phyloP scores from a whole-genome alignment of 2,113 vertebrate genomes.

The Paedocypris sp. region DNA sequence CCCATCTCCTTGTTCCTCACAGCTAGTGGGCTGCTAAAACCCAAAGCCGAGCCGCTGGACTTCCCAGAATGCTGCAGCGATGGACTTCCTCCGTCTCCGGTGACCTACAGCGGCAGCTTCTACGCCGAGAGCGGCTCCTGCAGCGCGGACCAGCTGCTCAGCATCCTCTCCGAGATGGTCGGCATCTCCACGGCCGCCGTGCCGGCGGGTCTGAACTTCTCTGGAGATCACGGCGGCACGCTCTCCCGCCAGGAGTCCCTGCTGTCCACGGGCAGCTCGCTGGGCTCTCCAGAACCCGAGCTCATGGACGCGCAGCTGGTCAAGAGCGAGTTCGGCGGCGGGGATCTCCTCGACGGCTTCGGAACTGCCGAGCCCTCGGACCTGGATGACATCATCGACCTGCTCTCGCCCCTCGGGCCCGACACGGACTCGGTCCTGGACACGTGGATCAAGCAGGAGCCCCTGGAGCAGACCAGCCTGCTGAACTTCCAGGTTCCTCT shows the following conservation, averaged over 20 bases:
- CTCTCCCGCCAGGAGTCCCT: conserved; percentile 44
- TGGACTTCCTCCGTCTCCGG: conserved; percentile 62
- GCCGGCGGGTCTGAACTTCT: too few relatives aligned
- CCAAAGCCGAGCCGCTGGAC: conserved; percentile 40
- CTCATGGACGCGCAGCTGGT: conserved; percentile 35
- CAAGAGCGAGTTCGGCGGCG: conserved; percentile 63
- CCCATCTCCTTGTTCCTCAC: conserved; percentile 18
- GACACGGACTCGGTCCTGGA: conserved; percentile 34
- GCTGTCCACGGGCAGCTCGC: conserved; percentile 30
- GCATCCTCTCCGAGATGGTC: conserved; percentile 88
- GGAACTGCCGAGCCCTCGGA: conserved; percentile 35
- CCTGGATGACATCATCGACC: conserved; percentile 51
- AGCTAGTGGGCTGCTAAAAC: conserved; percentile 23
- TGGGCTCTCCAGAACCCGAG: conserved; percentile 49
- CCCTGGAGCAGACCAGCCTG: conserved; percentile 40
- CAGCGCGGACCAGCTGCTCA: conserved; percentile 85
- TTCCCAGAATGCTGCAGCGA: conserved; percentile 67
- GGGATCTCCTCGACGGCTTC: conserved; percentile 48
- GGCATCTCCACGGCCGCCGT: conserved; percentile 70
- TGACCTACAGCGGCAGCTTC: conserved; percentile 78
- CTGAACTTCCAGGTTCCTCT: neutral
- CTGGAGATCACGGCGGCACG: conserved; percentile 42
- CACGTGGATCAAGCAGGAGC: conserved; percentile 54
- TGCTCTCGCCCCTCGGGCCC: conserved; percentile 42
- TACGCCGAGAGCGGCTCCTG: conserved; percentile 67